Evolutionary conservation across 2,797 vertebrate genomes (phyloP).

Genomic region (Melanotaenia boesemani): DNA sequence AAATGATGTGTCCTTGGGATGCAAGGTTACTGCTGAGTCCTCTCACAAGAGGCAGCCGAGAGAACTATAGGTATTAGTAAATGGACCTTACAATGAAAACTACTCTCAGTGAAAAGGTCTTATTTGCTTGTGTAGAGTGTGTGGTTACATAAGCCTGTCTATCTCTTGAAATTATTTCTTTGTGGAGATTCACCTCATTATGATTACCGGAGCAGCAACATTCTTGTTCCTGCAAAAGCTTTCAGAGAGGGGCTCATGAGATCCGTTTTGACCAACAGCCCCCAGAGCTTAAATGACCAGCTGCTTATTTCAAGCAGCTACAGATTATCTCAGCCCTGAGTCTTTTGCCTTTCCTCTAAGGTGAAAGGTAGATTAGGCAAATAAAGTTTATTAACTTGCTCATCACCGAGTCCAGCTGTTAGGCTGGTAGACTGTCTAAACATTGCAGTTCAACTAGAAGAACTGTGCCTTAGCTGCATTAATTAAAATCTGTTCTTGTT

Average conservation of each 20-base stretch:
- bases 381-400: background rate
- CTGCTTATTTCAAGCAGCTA: background rate
- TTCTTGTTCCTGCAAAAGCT: conserved; percentile 16
- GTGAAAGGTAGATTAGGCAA: conserved; percentile 4
- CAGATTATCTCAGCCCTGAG: background rate
- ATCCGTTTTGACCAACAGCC: background rate
- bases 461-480: background rate
- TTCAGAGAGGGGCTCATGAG: background rate
- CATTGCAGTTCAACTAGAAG: too few relatives aligned
- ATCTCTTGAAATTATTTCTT: conserved; percentile 39
- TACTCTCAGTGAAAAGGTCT: conserved; percentile 44
- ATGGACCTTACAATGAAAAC: conserved; percentile 32
- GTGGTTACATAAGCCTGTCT: conserved; percentile 39
- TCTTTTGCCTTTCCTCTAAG: background rate
- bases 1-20: conserved; percentile 82
- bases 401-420: background rate
- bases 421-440: too few relatives aligned
- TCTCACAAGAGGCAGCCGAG: conserved; percentile 32
- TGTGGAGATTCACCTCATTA: conserved; percentile 45
- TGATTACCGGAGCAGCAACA: conserved; percentile 8
- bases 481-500: background rate
- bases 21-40: conserved; percentile 75
- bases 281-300: background rate
- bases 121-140: conserved; percentile 49
- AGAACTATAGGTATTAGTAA: conserved; percentile 60